Evolutionary conservation across 2,113 vertebrate species (phyloP), one percentile per base, ranked within the genome.

Genomic region (Caranx melampygus): DNA sequence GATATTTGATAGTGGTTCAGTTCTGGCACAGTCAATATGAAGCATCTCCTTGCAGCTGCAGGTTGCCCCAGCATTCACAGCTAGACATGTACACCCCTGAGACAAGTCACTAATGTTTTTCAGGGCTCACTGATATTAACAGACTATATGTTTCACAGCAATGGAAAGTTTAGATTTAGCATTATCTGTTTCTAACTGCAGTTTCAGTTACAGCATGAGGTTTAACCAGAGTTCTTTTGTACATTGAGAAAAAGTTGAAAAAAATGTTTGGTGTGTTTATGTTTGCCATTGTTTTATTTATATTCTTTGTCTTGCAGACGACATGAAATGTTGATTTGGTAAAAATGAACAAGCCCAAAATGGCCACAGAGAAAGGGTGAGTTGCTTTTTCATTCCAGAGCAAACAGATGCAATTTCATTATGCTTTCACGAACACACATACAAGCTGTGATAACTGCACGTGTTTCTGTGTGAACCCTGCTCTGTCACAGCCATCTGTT

Each of bases 261-360:
- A 44, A 51, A 67, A 58, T 66, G 21, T 60, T 20, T 55, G 45
- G 4, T 55, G 55, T 69, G 33, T 83, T 49, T 65, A 9, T 54
- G 9, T 34, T 42, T 64, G 15, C 71, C 8, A 16, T 49, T 51
- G 59, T 72, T 62, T 37, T 69, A 9, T 69, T 77, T 26, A 6
- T 66, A 82, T 62, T 84, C 31, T 82, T 64, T 86, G 47, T 80
- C 59, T 92, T 93, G 88, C 92, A 93, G 97, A 87, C 87, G 87
- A 77, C 91, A 65, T 94, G 92, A 95, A 84, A 94, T 96, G 95
- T 83, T 95, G 92, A 94, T 93, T 92, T 95, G 92, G 89, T 73
- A 85, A 91, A 95, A 90, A 99, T 98, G 97, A 98, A 95, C 94
- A 99, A 97, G 94, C 89, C 95, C 88, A 99, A 97, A 96, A 95